Evolutionary conservation across 1,140 invertebrate species (phyloP).

Genomic region (Drosophila leontia): DNA sequence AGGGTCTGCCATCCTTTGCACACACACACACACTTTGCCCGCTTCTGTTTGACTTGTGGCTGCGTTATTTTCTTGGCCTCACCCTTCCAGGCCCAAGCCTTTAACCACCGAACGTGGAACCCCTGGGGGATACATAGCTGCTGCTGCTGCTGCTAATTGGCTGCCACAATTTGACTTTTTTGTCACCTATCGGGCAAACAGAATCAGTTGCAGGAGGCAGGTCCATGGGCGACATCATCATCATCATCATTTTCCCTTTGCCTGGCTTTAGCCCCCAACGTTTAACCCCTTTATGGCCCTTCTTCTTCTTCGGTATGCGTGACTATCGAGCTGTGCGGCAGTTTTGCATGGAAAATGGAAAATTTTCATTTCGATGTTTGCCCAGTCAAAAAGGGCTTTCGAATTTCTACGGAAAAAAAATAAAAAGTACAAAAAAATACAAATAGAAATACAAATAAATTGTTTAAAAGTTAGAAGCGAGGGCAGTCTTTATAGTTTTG

Average conservation of each 20-base stretch:
- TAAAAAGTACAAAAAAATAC: background rate
- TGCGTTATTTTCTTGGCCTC: constrained; percentile 68
- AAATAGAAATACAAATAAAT: background rate
- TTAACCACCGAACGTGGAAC: background rate
- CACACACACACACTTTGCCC: constrained; percentile 52
- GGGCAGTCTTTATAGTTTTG: background rate
- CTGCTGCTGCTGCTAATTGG: constrained; percentile 70
- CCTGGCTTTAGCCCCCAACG: background rate
- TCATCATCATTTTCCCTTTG: background rate
- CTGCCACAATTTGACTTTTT: constrained; percentile 83
- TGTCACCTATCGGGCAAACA: constrained; percentile 81
- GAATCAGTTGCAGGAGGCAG: constrained; percentile 59
- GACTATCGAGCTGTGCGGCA: constrained; percentile 78
- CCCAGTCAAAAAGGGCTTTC: constrained; percentile 33
- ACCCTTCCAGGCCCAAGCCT: background rate
- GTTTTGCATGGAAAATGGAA: constrained; percentile 82
- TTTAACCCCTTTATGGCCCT: constrained; percentile 18
- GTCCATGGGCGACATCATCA: constrained; percentile 54
- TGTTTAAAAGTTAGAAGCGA: background rate
- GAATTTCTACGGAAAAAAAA: too few species aligned
- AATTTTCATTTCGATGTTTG: constrained; percentile 79
- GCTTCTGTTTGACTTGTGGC: constrained; percentile 68
- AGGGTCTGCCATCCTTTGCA: constrained; percentile 22
- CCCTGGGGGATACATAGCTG: constrained; percentile 31
- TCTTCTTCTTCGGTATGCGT: constrained; percentile 54